A percentile compares a stretch with the other conserved stretches of the same genome.
These are phyloP conservation scores for Manis crassicaudata DNA, from an alignment of 2,797 vertebrate species.

Conservation along the genomic window DNA sequence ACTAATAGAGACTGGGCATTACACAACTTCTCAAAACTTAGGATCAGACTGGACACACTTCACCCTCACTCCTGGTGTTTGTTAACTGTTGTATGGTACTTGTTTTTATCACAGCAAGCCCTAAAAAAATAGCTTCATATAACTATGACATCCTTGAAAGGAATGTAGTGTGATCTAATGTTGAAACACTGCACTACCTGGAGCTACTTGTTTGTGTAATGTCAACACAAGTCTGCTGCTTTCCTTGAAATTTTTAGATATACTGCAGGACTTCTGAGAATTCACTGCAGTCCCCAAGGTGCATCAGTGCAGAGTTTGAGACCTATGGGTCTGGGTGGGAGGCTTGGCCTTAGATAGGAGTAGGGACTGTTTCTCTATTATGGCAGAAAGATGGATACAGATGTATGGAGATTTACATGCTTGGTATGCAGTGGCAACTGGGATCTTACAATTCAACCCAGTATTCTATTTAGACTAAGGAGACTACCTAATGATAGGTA, in stretches of 20 bases:
- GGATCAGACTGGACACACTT: not conserved
- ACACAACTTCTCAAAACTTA: not conserved
- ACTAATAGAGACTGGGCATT: not conserved
- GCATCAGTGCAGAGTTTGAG: not conserved
- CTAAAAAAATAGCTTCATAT: not conserved
- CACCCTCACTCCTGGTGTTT: not conserved
- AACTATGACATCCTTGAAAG: not conserved
- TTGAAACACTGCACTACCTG: not conserved
- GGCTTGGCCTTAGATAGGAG: not conserved
- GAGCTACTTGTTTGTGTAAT: not conserved
- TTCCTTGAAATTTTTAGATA: slow-evolving; percentile 13
- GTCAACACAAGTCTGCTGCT: not conserved
- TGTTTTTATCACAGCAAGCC: not conserved
- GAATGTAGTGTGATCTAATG: not conserved
- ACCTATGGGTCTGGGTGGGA: not conserved
- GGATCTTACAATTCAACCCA: not conserved
- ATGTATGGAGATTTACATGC: not conserved
- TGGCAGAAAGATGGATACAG: not conserved
- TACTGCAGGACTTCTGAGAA: not conserved
- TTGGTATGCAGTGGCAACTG: not conserved
- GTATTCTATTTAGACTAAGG: not conserved
- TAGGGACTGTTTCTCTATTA: not conserved
- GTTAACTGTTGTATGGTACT: not conserved
- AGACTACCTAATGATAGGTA: not conserved
- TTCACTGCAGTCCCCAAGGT: not conserved